Evolutionary conservation across 1,140 invertebrate genomes (phyloP).

Genomic region (Musca domestica): DNA sequence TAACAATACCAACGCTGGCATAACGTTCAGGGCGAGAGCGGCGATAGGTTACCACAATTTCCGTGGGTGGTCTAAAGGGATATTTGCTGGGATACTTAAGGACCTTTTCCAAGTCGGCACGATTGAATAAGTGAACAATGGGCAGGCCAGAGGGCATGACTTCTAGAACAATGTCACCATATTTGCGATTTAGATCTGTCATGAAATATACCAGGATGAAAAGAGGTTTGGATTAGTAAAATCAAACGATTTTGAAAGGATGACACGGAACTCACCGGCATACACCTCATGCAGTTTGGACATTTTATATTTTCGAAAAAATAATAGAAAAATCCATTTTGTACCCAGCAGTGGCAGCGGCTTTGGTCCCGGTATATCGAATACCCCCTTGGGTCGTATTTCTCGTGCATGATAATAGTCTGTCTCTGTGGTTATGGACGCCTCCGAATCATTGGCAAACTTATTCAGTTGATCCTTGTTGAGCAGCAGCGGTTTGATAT

Average conservation of each 20-base stretch:
- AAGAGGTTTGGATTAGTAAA: not conserved
- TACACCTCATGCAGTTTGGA: slow-evolving; percentile 78
- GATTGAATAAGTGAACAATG: slow-evolving; percentile 73
- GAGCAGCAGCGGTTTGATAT: slow-evolving; percentile 42
- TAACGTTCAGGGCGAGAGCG: slow-evolving; percentile 73
- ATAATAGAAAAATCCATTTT: slow-evolving; percentile 66
- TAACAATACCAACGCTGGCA: slow-evolving; percentile 74
- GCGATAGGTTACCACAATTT: slow-evolving; percentile 76
- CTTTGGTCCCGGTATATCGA: slow-evolving; percentile 70
- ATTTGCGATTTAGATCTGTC: slow-evolving; percentile 66
- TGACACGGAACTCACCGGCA: slow-evolving; percentile 62
- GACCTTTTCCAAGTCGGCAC: slow-evolving; percentile 75
- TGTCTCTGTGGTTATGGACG: slow-evolving; percentile 19
- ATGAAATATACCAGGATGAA: not conserved
- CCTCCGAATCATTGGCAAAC: not conserved
- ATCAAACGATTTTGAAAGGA: not conserved
- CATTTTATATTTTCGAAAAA: slow-evolving; percentile 69
- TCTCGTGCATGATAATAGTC: slow-evolving; percentile 45
- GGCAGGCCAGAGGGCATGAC: slow-evolving; percentile 71
- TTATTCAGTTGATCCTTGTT: slow-evolving; percentile 29
- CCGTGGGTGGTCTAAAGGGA: slow-evolving; percentile 78
- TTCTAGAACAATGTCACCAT: slow-evolving; percentile 76
- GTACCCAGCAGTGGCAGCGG: slow-evolving; percentile 76
- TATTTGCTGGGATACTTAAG: slow-evolving; percentile 68
- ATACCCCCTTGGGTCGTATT: slow-evolving; percentile 34